Evolutionary conservation across 2,888 invertebrate species (phyloP), one percentile per base, ranked within the genome.

Genomic region (Tanypteryx hageni): DNA sequence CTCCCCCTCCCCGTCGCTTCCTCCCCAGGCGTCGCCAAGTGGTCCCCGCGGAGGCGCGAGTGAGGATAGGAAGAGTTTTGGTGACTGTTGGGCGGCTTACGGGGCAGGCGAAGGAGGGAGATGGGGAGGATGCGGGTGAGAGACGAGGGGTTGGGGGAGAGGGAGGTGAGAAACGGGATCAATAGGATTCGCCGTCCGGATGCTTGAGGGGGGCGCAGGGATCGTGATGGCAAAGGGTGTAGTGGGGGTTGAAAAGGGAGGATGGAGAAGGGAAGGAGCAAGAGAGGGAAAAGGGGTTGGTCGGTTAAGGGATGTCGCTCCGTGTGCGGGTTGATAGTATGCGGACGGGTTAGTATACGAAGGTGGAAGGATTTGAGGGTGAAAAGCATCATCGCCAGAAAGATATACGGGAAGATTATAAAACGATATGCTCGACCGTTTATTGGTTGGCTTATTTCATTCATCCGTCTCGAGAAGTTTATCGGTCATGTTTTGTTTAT

Each of bases 101-200:
- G n/a, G 83, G 56, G 56, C 18, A 56, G n/a, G 14, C 18, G 27
- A 1, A 18, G 44, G 44, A 44, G 18, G 83, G 16, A 44, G 18
- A 18, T 18, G 83, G 31, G 18, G 83, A 56, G 14, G 83, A 56
- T 18, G 56, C 56, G 83, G 10, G 83, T 14, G 56, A 56, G 13
- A 18, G 83, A 18, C 7, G 44, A 31, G 31, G 56, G 85, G n/a
- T 44, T 22, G 58, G 58, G n/a, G 27, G 58, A 8, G 58, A 11
- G 85, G 61, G 27, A 27, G 86, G 31, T 22, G 16, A 59, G 31
- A 59, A 61, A 64, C 18, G 89, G 22, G 89, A 89, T 89, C 89
- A 89, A 89, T 89, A 89, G 89, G 89, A 89, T 89, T 64, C 89
- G 22, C 76, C 76, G 64, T 64, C 64, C 44, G 64, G 89, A 89